Evolutionary conservation across 2,797 vertebrate species (phyloP).

Genomic region (Orientallactaga sibirica): DNA sequence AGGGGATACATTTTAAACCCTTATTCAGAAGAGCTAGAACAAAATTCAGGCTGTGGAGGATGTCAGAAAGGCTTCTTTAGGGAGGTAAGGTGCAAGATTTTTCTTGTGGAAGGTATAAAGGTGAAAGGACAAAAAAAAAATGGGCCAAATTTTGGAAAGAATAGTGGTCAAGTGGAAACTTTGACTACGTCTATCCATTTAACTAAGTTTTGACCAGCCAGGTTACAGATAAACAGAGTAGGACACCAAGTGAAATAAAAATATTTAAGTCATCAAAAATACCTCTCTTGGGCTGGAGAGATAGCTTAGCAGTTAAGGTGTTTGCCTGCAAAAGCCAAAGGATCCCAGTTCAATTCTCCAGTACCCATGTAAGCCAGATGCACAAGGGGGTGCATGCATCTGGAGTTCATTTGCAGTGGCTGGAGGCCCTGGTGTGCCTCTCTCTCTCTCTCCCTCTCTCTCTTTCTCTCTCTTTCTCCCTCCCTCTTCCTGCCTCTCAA

Average conservation of each 20-base stretch:
- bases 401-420: no score
- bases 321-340: no score
- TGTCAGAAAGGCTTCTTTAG: not conserved
- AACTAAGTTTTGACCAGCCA: not conserved
- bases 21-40: not conserved
- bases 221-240: not conserved
- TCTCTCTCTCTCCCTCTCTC: no score
- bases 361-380: no score
- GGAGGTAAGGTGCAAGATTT: no score
- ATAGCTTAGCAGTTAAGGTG: no score
- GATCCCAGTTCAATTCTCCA: no score
- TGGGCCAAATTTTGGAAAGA: not conserved
- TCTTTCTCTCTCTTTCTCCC: no score
- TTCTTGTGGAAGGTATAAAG: not conserved
- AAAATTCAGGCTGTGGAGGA: not conserved
- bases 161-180: not conserved
- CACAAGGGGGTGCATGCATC: no score
- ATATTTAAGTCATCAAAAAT: not conserved
- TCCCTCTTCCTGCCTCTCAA: no score
- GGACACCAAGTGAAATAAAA: not conserved
- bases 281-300: not conserved
- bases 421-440: no score
- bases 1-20: not conserved
- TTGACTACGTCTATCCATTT: not conserved
- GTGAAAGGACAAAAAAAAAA: not conserved